Percentiles rank a stretch among this genome's conserved stretches.
Evolutionary conservation across 2,888 invertebrate species (phyloP).

Genomic region (Malthinus flaveolus): DNA sequence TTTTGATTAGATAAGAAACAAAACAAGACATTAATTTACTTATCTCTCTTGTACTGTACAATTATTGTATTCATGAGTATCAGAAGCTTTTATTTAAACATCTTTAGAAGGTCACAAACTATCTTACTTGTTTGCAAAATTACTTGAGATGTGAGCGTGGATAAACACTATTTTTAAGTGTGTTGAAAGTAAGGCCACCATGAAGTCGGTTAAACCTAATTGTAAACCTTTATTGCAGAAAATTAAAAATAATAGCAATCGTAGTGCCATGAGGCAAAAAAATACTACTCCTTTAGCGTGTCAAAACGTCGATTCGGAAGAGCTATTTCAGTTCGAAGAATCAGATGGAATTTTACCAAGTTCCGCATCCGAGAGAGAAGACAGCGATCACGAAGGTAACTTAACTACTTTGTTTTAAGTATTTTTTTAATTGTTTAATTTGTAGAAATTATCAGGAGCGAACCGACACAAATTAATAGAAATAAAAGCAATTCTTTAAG

Average conservation of each 20-base stretch:
- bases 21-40: slow-evolving; percentile 1
- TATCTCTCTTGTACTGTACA: slow-evolving; percentile 2
- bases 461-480: slow-evolving; percentile 62
- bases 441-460: slow-evolving; percentile 49
- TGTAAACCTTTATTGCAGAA: slow-evolving; percentile 19
- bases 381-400: slow-evolving; percentile 70
- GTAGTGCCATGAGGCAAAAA: slow-evolving; percentile 23
- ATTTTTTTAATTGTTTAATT: slow-evolving; percentile 6
- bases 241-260: slow-evolving; percentile 25
- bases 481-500: slow-evolving; percentile 50
- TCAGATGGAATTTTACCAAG: slow-evolving; percentile 58
- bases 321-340: slow-evolving; percentile 79
- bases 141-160: slow-evolving; percentile 4
- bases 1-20: slow-evolving; percentile 3
- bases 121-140: slow-evolving; percentile 6
- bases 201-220: not conserved
- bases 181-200: not conserved
- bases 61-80: slow-evolving; percentile 4
- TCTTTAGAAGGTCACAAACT: slow-evolving; percentile 4
- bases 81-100: slow-evolving; percentile 7
- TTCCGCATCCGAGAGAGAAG: slow-evolving; percentile 60
- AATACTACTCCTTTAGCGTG: slow-evolving; percentile 22
- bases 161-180: slow-evolving; percentile 2
- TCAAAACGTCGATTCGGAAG: slow-evolving; percentile 63
- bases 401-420: not conserved